phyloP scores from a whole-genome alignment of 2,797 vertebrate species.

The Kryptolebias ocellatus region DNA sequence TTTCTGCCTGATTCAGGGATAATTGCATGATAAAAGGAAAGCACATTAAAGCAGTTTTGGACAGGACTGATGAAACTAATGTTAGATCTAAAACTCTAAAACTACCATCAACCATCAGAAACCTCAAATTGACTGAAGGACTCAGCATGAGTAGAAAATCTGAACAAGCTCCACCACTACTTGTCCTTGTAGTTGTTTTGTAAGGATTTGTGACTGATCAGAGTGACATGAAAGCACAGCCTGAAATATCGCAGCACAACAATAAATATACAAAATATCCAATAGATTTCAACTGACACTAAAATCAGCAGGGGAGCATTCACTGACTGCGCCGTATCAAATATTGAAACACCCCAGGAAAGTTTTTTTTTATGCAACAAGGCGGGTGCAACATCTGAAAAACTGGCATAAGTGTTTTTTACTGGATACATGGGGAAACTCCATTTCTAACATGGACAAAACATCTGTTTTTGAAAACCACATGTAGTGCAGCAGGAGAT shows the following conservation, averaged over 20 bases:
- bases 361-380: conserved; percentile 15
- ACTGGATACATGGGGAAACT: conserved; percentile 20
- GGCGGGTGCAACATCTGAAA: conserved; percentile 17
- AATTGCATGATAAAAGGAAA: neutral
- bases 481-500: neutral
- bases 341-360: conserved; percentile 39
- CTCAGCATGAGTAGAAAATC: neutral
- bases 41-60: conserved; percentile 6
- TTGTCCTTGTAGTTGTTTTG: conserved; percentile 2
- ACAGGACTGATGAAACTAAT: conserved; percentile 9
- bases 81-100: conserved; percentile 14
- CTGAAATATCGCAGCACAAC: conserved; percentile 3
- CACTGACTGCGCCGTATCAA: conserved; percentile 32
- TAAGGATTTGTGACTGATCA: conserved; percentile 11
- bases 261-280: conserved; percentile 17
- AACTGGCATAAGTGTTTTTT: conserved; percentile 12
- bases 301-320: conserved; percentile 25
- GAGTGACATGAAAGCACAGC: conserved; percentile 24
- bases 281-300: conserved; percentile 15
- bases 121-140: conserved; percentile 25
- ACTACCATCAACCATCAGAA: conserved; percentile 12
- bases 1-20: too few relatives aligned
- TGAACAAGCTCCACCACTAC: conserved; percentile 23
- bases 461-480: neutral
- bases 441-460: neutral